A percentile compares a stretch with the other conserved stretches of the same genome.
phyloP scores from a whole-genome alignment of 2,888 invertebrate genomes.

The Sialis fuliginosa region DNA sequence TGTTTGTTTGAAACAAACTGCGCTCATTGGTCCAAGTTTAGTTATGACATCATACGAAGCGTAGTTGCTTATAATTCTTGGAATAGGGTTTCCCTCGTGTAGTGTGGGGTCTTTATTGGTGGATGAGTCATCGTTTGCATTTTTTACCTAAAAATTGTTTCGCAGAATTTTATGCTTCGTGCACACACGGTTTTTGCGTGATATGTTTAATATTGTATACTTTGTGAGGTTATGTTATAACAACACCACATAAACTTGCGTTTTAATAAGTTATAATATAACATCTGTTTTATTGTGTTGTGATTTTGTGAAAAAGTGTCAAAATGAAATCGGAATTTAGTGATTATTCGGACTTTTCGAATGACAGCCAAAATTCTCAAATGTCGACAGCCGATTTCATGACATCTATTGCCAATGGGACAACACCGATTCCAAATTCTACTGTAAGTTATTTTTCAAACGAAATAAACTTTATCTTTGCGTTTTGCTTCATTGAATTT shows the following conservation, averaged over 20 bases:
- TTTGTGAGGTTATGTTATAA: not conserved
- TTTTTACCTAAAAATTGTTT: not conserved
- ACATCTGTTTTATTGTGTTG: not conserved
- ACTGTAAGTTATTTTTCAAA: conserved; percentile 17
- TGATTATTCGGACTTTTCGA: conserved; percentile 26
- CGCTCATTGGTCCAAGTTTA: conserved; percentile 12
- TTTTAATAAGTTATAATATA: not conserved
- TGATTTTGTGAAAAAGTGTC: not conserved
- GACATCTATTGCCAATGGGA: conserved; percentile 19
- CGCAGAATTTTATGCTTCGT: not conserved
- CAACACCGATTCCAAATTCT: conserved; percentile 16
- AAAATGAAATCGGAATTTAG: conserved; percentile 24
- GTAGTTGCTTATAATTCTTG: conserved; percentile 19
- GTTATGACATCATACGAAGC: conserved; percentile 24
- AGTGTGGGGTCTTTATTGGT: conserved; percentile 5
- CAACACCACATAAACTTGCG: too few relatives aligned
- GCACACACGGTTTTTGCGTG: not conserved
- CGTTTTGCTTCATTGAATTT: too few relatives aligned
- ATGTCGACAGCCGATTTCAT: conserved; percentile 22
- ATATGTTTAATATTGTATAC: not conserved
- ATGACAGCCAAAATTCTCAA: conserved; percentile 25
- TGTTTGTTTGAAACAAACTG: too few relatives aligned
- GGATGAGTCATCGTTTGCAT: conserved; percentile 15
- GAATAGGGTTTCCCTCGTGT: conserved; percentile 24
- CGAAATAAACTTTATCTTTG: too few relatives aligned